A percentile compares a stretch with the other conserved stretches of the same genome.
Evolutionary conservation across 2,797 vertebrate genomes (phyloP).

Genomic region (Sebastes wilsoni): DNA sequence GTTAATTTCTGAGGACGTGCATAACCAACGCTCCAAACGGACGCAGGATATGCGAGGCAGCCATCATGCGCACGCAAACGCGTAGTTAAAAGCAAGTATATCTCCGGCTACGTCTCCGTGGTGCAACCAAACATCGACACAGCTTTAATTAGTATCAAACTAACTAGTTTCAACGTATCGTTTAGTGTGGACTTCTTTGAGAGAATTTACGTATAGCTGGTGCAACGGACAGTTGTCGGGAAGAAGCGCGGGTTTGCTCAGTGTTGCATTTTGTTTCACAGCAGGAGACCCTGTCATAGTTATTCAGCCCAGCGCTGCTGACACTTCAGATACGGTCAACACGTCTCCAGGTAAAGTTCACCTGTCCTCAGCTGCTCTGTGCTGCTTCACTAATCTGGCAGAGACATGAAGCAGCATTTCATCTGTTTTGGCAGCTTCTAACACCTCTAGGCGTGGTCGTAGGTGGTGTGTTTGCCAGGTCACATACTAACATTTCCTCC

Average conservation of each 20-base stretch:
- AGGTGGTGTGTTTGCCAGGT: background rate
- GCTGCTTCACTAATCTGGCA: background rate
- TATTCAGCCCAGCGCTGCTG: slow-evolving; percentile 71
- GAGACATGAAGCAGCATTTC: background rate
- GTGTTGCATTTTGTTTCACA: slow-evolving; percentile 64
- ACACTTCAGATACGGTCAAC: slow-evolving; percentile 52
- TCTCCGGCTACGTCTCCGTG: too few relatives aligned
- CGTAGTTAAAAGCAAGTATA: too few relatives aligned
- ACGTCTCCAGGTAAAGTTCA: slow-evolving; percentile 52
- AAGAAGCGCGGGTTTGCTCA: slow-evolving; percentile 14
- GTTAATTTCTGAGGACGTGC: too few relatives aligned
- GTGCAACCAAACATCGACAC: too few relatives aligned
- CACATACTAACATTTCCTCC: background rate
- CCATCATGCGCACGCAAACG: too few relatives aligned
- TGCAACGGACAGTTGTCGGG: background rate
- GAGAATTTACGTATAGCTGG: too few relatives aligned
- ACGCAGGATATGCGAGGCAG: too few relatives aligned
- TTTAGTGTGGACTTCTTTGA: too few relatives aligned
- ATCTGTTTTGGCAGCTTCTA: background rate
- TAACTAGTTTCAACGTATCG: too few relatives aligned
- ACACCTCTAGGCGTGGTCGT: background rate
- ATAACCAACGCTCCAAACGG: too few relatives aligned
- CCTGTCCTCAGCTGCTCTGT: background rate
- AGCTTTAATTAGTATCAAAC: too few relatives aligned
- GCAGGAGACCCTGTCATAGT: slow-evolving; percentile 70